Conservation (phyloP, 1,140 invertebrate genomes). For the Ladona fulva region DNA sequence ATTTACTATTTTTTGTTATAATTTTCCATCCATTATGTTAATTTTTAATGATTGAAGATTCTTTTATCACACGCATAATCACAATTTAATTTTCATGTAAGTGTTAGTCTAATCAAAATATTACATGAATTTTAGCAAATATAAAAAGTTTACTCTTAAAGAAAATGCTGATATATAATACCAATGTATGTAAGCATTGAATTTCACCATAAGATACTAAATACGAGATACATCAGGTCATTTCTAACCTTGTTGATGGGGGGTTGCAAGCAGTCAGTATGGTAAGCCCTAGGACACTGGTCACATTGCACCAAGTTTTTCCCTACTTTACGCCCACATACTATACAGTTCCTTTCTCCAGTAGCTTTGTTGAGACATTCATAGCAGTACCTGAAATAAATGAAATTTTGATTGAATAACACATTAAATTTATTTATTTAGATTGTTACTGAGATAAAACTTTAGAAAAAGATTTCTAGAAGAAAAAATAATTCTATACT, state of each 20-base stretch:
- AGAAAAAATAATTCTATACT: neutral
- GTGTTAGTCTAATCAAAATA: no score
- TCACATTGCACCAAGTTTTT: slow-evolving; percentile 77
- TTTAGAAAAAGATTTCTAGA: neutral
- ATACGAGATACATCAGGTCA: no score
- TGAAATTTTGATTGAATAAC: neutral
- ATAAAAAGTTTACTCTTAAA: no score
- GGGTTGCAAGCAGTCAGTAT: slow-evolving; percentile 85
- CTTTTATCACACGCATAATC: no score
- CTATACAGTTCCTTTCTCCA: slow-evolving; percentile 75
- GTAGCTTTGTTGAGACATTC: slow-evolving; percentile 95
- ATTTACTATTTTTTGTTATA: no score
- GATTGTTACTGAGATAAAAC: neutral
- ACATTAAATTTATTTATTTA: neutral
- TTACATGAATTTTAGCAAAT: no score
- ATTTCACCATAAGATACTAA: no score
- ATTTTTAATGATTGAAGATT: no score
- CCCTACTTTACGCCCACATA: slow-evolving; percentile 66
- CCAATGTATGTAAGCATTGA: no score
- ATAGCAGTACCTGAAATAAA: slow-evolving; percentile 70
- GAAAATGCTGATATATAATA: no score
- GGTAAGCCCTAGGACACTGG: slow-evolving; percentile 81
- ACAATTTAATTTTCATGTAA: no score
- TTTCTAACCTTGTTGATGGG: slow-evolving; percentile 63
- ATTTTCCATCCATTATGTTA: no score